phyloP scores from a whole-genome alignment of 1,140 invertebrate species.

The Ips typographus region DNA sequence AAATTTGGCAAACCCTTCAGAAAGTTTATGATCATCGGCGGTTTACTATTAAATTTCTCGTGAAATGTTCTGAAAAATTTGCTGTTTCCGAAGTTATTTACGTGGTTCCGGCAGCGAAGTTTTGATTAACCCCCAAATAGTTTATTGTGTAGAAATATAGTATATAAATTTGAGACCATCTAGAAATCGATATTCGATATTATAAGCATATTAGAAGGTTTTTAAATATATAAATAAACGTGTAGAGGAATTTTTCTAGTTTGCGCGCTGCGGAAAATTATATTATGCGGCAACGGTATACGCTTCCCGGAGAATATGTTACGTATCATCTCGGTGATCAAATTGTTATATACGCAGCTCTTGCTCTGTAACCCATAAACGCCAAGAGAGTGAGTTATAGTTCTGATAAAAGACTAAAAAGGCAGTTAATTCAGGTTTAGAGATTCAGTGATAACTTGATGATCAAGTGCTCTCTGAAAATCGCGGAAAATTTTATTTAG shows the following conservation, averaged over 20 bases:
- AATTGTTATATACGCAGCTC: conserved; percentile 27
- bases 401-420: conserved; percentile 23
- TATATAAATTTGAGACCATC: conserved; percentile 16
- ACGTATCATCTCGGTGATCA: conserved; percentile 21
- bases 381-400: conserved; percentile 19
- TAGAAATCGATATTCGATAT: too few species aligned
- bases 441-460: conserved; percentile 18
- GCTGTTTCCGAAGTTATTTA: conserved; percentile 34
- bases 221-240: too few species aligned
- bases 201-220: too few species aligned
- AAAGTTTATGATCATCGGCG: conserved; percentile 22
- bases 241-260: not conserved
- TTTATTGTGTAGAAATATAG: conserved; percentile 33
- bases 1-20: not conserved
- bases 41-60: conserved; percentile 30
- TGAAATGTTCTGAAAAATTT: conserved; percentile 36
- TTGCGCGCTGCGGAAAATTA: not conserved
- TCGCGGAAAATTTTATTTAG: conserved; percentile 12
- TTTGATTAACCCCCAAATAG: conserved; percentile 34
- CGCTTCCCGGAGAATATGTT: conserved; percentile 10
- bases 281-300: conserved; percentile 8
- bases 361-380: conserved; percentile 23
- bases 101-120: conserved; percentile 34
- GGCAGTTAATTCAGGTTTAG: conserved; percentile 21
- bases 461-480: conserved; percentile 10